Evolutionary conservation across 2,113 vertebrate species (phyloP).

Genomic region (Manacus vitellinus): DNA sequence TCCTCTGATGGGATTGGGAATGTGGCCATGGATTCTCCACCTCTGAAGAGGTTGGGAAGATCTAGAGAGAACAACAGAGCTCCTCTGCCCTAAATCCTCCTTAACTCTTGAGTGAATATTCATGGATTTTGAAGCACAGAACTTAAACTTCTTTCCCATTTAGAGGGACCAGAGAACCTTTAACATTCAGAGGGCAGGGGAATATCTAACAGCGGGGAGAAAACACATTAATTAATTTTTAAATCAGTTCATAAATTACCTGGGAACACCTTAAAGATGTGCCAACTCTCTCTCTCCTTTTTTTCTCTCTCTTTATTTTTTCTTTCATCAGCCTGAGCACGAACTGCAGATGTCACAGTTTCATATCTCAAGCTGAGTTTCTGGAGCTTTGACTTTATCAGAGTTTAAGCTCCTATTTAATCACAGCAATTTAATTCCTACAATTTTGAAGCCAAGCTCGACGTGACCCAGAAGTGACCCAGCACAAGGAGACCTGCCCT

Average conservation of each 20-base stretch:
- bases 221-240: background rate
- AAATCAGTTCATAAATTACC: background rate
- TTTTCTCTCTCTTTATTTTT: background rate
- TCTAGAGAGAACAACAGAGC: background rate
- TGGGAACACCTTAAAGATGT: background rate
- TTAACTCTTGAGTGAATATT: background rate
- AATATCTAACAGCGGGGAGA: background rate
- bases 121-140: background rate
- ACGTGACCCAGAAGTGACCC: background rate
- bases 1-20: background rate
- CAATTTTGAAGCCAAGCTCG: background rate
- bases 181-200: background rate
- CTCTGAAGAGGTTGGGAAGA: background rate
- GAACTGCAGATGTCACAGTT: background rate
- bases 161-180: background rate
- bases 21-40: background rate
- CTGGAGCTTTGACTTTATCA: background rate
- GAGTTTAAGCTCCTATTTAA: background rate
- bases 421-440: background rate
- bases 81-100: background rate
- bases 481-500: background rate
- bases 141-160: background rate
- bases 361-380: background rate
- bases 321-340: background rate
- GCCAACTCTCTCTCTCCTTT: background rate